phyloP scores from a whole-genome alignment of 1,140 invertebrate genomes.

The Pogonognathellus flavescens region DNA sequence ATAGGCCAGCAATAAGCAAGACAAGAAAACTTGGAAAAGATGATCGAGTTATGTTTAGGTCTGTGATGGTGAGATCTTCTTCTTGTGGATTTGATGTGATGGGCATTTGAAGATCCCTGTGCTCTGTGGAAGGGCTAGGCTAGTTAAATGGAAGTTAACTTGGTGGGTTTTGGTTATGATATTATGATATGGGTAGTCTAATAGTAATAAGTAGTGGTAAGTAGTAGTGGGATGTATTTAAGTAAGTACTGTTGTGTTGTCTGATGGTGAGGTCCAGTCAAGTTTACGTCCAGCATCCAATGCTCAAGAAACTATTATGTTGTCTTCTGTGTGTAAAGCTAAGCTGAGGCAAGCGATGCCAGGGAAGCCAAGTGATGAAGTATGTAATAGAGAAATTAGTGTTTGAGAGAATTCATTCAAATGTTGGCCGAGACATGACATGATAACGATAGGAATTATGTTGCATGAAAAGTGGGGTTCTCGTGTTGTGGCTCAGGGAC shows the following conservation, averaged over 20 bases:
- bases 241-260: slow-evolving; percentile 48
- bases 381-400: slow-evolving; percentile 64
- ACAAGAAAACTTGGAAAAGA: not conserved
- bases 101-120: not conserved
- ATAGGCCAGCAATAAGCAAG: not conserved
- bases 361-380: slow-evolving; percentile 57
- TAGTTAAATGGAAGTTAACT: slow-evolving; percentile 36
- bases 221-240: slow-evolving; percentile 43
- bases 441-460: slow-evolving; percentile 63
- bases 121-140: not conserved
- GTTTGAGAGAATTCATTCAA: slow-evolving; percentile 62
- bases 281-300: slow-evolving; percentile 49
- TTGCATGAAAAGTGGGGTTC: slow-evolving; percentile 62
- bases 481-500: slow-evolving; percentile 48
- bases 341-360: slow-evolving; percentile 20
- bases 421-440: slow-evolving; percentile 61
- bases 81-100: not conserved
- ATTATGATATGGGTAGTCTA: slow-evolving; percentile 28
- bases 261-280: slow-evolving; percentile 47
- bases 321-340: slow-evolving; percentile 1
- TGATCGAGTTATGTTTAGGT: slow-evolving; percentile 40
- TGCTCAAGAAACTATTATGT: slow-evolving; percentile 40
- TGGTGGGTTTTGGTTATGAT: slow-evolving; percentile 14
- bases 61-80: not conserved
- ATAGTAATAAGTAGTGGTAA: slow-evolving; percentile 44